phyloP scores from a whole-genome alignment of 2,113 vertebrate species.

The Gracilinanus agilis region DNA sequence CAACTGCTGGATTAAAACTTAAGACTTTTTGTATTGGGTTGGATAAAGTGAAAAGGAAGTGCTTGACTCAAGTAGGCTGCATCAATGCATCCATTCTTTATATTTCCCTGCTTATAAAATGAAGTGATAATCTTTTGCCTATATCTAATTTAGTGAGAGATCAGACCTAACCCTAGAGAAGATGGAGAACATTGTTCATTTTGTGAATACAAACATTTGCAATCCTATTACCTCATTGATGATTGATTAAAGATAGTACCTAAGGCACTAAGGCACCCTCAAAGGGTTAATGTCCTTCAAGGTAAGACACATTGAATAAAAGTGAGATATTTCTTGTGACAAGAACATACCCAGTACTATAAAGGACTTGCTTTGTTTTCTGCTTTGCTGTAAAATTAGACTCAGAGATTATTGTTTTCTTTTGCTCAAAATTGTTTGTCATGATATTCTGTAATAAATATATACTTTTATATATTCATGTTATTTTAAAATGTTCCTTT shows the following conservation, averaged over 20 bases:
- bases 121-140: not conserved
- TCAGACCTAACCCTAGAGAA: not conserved
- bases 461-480: conserved; percentile 43
- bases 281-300: conserved; percentile 18
- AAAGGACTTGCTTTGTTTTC: conserved; percentile 13
- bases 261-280: not conserved
- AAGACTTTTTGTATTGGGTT: not conserved
- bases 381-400: conserved; percentile 7
- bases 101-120: not conserved
- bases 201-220: conserved; percentile 16
- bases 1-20: not conserved
- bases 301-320: conserved; percentile 15
- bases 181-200: not conserved
- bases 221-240: conserved; percentile 4
- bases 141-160: not conserved
- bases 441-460: conserved; percentile 46
- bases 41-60: not conserved
- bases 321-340: conserved; percentile 18
- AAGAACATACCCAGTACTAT: conserved; percentile 16
- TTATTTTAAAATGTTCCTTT: conserved; percentile 3
- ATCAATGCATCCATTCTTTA: not conserved
- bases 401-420: conserved; percentile 30
- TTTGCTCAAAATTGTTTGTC: conserved; percentile 15
- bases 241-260: conserved; percentile 30
- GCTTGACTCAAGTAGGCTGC: not conserved